Base-by-base conservation (phyloP, 2,888 invertebrate species). In the Stenurella melanura region DNA sequence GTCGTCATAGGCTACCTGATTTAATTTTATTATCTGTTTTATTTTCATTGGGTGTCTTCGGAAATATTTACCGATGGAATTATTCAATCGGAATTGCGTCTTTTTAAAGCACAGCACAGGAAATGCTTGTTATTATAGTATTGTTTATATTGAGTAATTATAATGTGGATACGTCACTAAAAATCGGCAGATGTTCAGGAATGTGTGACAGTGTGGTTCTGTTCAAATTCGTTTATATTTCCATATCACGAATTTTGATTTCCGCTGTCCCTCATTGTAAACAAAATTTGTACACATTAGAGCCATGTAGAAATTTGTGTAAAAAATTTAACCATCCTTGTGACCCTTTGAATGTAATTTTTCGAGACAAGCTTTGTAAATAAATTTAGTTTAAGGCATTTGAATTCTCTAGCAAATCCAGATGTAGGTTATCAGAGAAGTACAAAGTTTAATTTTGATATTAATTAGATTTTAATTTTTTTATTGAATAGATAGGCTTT, bases 1-100 rank as follows among this genome's bases (percentile, higher is more conserved):
- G 74, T 75, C 70, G 64, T 75, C 70, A 75, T 64, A 75, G 64
- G 38, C 69, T 75, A 70, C 74, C 74, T 70, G 70, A 64, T 75
- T 75, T 56, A 68, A 70, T 70, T 75, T 75, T 64, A 70, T 70
- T 70, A 60, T 30, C 26, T 42, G 26, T 75, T 61, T 74, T 50
- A 70, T 74, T 61, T 75, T 64, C 57, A 15, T 57, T 56, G 34
- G 64, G 60, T 60, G 70, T 60, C 70, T 61, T 42, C 42, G 26
- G 70, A 60, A 60, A 60, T 70, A 70, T 60, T 67, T 67, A 66
- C 21, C 15, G 17, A 64, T 69, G 34, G 12, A 58, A 70, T 60
- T 38, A 34, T n/a, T 38, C 60, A 60, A 42, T 61, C 4, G 60
- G 60, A 34, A 58, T 34, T 17, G 70, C 21, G 9, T 60, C 26